These are phyloP conservation scores for Drosophila orosa DNA, from an alignment of 1,140 invertebrate genomes.

Conservation along the genomic window DNA sequence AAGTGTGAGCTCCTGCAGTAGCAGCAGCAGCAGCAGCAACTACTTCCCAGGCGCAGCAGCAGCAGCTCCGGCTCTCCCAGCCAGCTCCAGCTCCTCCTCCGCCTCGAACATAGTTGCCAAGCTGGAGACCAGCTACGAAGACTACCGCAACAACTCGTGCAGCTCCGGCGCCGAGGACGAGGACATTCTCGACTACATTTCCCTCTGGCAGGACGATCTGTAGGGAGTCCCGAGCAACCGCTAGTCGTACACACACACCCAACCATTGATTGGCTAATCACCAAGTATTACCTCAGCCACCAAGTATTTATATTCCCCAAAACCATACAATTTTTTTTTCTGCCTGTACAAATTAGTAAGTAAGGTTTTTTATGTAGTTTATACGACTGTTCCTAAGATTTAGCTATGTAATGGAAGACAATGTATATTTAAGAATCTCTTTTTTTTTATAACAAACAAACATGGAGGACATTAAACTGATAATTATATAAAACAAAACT, in stretches of 20 bases:
- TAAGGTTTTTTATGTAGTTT: conserved; percentile 65
- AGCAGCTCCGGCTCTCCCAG: conserved; percentile 16
- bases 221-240: conserved; percentile 17
- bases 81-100: conserved; percentile 18
- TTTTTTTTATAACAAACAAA: conserved; percentile 49
- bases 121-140: conserved; percentile 60
- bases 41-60: conserved; percentile 13
- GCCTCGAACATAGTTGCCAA: conserved; percentile 27
- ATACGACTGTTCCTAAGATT: conserved; percentile 30
- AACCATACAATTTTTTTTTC: conserved; percentile 32
- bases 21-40: conserved; percentile 34
- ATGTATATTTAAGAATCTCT: conserved; percentile 53
- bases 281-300: conserved; percentile 78
- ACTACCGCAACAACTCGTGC: conserved; percentile 74
- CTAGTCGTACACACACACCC: conserved; percentile 58
- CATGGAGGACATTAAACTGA: conserved; percentile 80
- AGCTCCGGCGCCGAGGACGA: conserved; percentile 90
- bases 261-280: conserved; percentile 64
- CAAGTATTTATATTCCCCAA: conserved; percentile 66
- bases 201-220: conserved; percentile 90
- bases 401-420: conserved; percentile 75
- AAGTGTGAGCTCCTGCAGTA: conserved; percentile 54
- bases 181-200: conserved; percentile 95
- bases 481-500: too few species aligned
- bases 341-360: conserved; percentile 64